Evolutionary conservation across 2,797 vertebrate species (phyloP).

Genomic region (Florisuga fusca): DNA sequence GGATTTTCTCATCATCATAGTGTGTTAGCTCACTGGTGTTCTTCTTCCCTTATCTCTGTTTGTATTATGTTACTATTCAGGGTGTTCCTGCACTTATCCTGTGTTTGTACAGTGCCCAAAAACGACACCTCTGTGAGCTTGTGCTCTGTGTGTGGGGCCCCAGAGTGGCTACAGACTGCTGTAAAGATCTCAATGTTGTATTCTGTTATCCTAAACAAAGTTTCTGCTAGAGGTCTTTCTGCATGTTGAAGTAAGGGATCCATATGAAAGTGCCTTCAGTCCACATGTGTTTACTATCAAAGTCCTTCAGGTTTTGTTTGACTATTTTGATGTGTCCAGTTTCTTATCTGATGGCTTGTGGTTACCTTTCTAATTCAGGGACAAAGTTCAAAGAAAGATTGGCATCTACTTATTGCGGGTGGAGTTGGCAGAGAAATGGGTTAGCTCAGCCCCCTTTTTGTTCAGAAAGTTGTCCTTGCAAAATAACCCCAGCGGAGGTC

Average conservation of each 20-base stretch:
- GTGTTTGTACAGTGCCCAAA: neutral
- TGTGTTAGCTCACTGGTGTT: neutral
- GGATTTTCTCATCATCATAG: neutral
- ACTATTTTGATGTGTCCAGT: slow-evolving; percentile 61
- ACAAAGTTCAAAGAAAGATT: slow-evolving; percentile 52
- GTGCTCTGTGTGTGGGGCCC: neutral
- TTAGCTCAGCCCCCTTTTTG: slow-evolving; percentile 1
- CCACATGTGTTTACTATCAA: slow-evolving; percentile 41
- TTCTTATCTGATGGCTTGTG: slow-evolving; percentile 67
- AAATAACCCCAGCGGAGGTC: neutral
- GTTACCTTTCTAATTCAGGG: slow-evolving; percentile 39
- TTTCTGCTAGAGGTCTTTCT: neutral
- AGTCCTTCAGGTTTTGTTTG: slow-evolving; percentile 69
- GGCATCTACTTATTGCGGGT: neutral
- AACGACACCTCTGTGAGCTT: neutral
- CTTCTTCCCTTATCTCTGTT: slow-evolving; percentile 56
- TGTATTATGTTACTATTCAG: neutral
- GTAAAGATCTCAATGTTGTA: neutral
- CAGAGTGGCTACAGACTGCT: neutral
- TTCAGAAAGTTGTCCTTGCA: neutral
- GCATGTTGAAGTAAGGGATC: neutral
- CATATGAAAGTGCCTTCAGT: slow-evolving; percentile 19
- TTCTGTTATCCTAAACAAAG: neutral
- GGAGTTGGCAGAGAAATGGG: slow-evolving; percentile 27
- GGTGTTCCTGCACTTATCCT: neutral